Base-by-base conservation (phyloP, 2,113 vertebrate genomes). In the Microcebus griseorufus region DNA sequence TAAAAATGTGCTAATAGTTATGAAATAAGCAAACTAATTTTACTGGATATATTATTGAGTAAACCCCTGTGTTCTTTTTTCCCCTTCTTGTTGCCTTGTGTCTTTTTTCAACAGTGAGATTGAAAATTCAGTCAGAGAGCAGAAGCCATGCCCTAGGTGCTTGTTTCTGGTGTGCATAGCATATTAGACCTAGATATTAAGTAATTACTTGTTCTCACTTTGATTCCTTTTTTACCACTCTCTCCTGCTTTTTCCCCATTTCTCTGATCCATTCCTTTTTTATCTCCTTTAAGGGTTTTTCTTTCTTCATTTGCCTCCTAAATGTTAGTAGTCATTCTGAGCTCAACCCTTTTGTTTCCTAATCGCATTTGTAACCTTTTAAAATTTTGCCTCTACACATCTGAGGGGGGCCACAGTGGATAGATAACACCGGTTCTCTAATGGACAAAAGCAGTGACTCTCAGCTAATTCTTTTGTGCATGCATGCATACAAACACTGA, bases 1-100 rank as follows among this genome's bases (percentile, higher is more conserved):
- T 92, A 83, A 76, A 83, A 96, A 37, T 34, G 62, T 37, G 45
- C 65, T 80, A 60, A 27, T 95, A 83, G 20, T 88, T 96, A 81
- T 85, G 29, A 81, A 53, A 39, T 89, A 85, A 84, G 53, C 78
- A 81, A 73, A 62, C 88, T 37, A 67, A 1, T 65, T 73, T 95
- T 64, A 80, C 32, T 65, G 11, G 27, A 5, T 80, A 13, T 60
- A 58, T 27, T 84, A 8, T 70, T 32, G 58, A 85, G 37, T 80
- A 14, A 34, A 4, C n/a, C 16, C 9, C 39, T 42, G 6, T 64
- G 14, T 92, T 67, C 58, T 39, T 82, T 23, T 51, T 60, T 75
- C 13, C 45, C 22, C 37, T 3, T 20, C 6, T 84, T 53, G 13
- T 42, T 70, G 64, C 58, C 20, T 69, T 45, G 8, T 85, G 18